Evolutionary conservation across 2,797 vertebrate genomes (phyloP), one percentile per base, ranked within the genome.

Genomic region (Lithobates sylvaticus): DNA sequence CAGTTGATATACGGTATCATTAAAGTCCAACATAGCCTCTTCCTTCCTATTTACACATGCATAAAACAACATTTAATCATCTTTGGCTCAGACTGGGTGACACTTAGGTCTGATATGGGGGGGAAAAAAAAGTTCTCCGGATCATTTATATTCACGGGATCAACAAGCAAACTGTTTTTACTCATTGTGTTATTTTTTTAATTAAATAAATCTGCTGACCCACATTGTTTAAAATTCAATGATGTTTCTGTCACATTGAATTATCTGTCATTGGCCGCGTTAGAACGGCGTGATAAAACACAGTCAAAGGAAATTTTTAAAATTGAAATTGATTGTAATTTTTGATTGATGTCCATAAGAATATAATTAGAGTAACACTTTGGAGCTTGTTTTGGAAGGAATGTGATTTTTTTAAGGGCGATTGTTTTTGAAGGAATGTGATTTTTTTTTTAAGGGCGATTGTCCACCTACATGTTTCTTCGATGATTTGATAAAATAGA

Each of bases 31-130:
- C 29, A 29, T 29, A 29, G 29, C 29, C 29, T 29, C 29, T 29
- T 29, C 29, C 29, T 29, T 29, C 29, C 29, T 29, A 29, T 29
- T 29, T 29, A 29, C 29, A 29, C 29, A 89, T 90, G 91, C 90
- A 89, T 79, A 86, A 85, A 91, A 86, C 88, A 90, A 91, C 89
- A 89, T 92, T 89, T 92, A 81, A 87, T 87, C 86, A 87, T 87
- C 76, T 47, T 68, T 54, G 79, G 76, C 70, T 83, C 42, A 61
- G 81, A 69, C 42, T 83, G 81, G 81, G 36, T 34, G 26, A 78
- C 36, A 69, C 61, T 61, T 42, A 54, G 68, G 73, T 78, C 75
- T 61, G 69, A 74, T 78, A 74, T 21, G 2, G 27, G 34, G 21
- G 32, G 29, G 47, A n/a, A n/a, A 36, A 26, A 82, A 84, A 78